Base-by-base conservation (phyloP, 2,797 vertebrate genomes). In the Nothura maculosa region DNA sequence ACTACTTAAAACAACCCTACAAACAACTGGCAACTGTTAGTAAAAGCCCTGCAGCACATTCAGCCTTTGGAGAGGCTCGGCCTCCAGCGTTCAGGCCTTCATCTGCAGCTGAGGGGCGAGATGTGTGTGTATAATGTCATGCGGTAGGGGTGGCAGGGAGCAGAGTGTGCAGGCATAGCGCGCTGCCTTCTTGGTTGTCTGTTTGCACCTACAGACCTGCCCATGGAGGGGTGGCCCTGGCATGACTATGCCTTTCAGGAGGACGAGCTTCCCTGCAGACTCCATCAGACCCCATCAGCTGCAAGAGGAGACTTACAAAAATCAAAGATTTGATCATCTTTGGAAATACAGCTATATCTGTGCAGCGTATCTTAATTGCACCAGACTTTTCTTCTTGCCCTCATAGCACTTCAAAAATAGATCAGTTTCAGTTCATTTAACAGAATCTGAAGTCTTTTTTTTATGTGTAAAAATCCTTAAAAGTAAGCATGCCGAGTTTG, bases 401-500 rank as follows among this genome's bases (percentile, higher is more conserved):
- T 63, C 22, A 3, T 18, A 12, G 52, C 0, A 2, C 73, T 77
- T 75, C 38, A 84, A 68, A 6, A 52, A 52, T 40, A 25, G 30
- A 34, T 58, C 1, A 25, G 8, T 78, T 87, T 82, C 6, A 12
- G 3, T 48, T 20, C 16, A 22, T 62, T 79, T 82, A 50, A 11
- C 15, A 18, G 34, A 7, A 38, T 20, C 62, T 54, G 19, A 67
- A 25, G 5, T 58, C 16, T 16, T 34, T 48, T 40, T 6, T 50
- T 45, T 45, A 17, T 40, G 3, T 45, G 57, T 32, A 19, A 8
- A 3, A 16, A 34, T 38, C 79, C 28, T 82, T 67, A 40, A 18
- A 54, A 5, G 1, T 63, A 27, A 2, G 3, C 1, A 1, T 22
- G 5, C 12, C 15, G 45, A 60, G 5, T 77, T 54, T 40, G 60